Percentiles rank a stretch among this genome's conserved stretches.
These are phyloP conservation scores for Eupithecia subfuscata DNA, from an alignment of 2,888 invertebrate genomes.

Conservation along the genomic window DNA sequence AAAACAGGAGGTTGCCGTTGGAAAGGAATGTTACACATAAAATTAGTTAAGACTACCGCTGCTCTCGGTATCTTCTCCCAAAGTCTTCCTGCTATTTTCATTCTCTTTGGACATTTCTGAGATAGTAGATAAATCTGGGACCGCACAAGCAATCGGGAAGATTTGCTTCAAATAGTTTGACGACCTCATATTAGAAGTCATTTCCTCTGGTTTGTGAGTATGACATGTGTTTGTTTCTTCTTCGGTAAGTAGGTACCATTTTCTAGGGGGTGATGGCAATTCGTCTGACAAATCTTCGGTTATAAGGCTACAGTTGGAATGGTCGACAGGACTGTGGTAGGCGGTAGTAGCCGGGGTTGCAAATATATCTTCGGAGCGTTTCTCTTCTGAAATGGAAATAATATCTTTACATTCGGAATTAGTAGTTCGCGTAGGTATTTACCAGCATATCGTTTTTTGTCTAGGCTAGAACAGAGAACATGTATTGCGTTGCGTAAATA, in stretches of 20 bases:
- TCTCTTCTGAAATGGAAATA: not conserved
- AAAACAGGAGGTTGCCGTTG: too few relatives aligned
- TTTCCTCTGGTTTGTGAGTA: conserved; percentile 20
- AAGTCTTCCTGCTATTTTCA: conserved; percentile 53
- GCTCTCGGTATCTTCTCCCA: conserved; percentile 50
- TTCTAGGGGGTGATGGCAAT: conserved; percentile 39
- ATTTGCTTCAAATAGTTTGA: conserved; percentile 59
- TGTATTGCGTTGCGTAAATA: too few relatives aligned
- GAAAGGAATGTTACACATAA: not conserved
- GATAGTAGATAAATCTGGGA: conserved; percentile 75
- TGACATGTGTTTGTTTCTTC: conserved; percentile 59
- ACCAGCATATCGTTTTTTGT: too few relatives aligned
- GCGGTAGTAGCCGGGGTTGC: conserved; percentile 44
- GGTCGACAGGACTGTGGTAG: conserved; percentile 47
- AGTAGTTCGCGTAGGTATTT: not conserved
- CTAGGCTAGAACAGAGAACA: too few relatives aligned
- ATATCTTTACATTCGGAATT: not conserved
- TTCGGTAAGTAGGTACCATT: conserved; percentile 73
- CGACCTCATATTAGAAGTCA: conserved; percentile 20
- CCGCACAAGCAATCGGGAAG: conserved; percentile 69
- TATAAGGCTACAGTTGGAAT: conserved; percentile 59
- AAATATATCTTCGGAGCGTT: conserved; percentile 30
- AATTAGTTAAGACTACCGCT: conserved; percentile 48
- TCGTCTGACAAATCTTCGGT: conserved; percentile 74
- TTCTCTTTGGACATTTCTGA: conserved; percentile 71